Base-by-base conservation (phyloP, 2,888 invertebrate species). In the Cheilosia grossa region DNA sequence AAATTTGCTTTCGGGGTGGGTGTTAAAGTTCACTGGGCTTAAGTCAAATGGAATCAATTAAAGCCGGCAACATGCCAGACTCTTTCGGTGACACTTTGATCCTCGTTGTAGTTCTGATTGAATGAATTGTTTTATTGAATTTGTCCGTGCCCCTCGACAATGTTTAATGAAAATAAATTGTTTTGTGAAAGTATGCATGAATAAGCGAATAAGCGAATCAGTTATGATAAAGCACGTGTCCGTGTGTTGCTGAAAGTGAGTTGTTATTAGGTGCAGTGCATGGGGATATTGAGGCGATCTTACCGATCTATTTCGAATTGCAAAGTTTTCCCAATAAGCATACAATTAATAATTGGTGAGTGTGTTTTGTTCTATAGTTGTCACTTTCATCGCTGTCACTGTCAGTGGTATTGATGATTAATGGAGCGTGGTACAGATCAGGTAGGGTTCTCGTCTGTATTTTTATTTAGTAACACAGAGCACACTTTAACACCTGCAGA, bases 41-140 rank as follows among this genome's bases (percentile, higher is more conserved):
- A 63, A 54, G 51, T n/a, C 73, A 53, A 74, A 47, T 33, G 40
- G 42, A 63, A 56, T 74, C 47, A 74, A 64, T 74, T 64, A 56
- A 33, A 54, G 6, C 9, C 58, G 3, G 24, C 54, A 33, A 44
- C 15, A 17, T 30, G 40, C 4, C 40, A 17, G 21, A 27, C n/a
- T 33, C 33, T 37, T 10, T 13, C 53, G 40, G 17, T 10, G 47
- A 59, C 58, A 66, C 40, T 75, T 75, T 75, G 75, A 77, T 61
- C 77, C 53, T 30, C 53, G 47, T 61, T 37, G 27, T 66, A 10
- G 53, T 58, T 79, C 73, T 80, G 79, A 80, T 80, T 80, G 72
- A 59, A 66, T 51, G 66, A 73, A 59, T 59, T 73, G 59, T 54
- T 66, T 79, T 66, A 80, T 80, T 80, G 47, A 66, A 72, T 80